Evolutionary conservation across 2,888 invertebrate species (phyloP).

Genomic region (Hirtodrosophila trivittata): DNA sequence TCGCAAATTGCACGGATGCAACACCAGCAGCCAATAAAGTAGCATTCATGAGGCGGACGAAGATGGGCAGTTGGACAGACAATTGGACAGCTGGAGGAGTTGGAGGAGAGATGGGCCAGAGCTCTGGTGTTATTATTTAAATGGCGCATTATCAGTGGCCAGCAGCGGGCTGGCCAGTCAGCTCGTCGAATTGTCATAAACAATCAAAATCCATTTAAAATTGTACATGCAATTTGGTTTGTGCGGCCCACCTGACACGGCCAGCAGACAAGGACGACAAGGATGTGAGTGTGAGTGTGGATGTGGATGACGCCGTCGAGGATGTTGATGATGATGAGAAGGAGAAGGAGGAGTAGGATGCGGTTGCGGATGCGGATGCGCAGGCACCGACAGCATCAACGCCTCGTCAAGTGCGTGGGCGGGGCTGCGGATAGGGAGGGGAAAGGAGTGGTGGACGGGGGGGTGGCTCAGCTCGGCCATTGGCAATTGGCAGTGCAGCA

Average conservation of each 20-base stretch:
- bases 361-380: slow-evolving; percentile 28
- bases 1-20: slow-evolving; percentile 58
- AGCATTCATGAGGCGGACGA: slow-evolving; percentile 5
- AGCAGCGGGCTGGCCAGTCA: slow-evolving; percentile 70
- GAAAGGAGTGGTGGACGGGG: no score
- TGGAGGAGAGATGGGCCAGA: slow-evolving; percentile 1
- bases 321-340: no score
- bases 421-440: slow-evolving; percentile 19
- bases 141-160: slow-evolving; percentile 76
- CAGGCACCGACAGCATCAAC: slow-evolving; percentile 72
- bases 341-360: slow-evolving; percentile 9
- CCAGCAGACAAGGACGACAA: slow-evolving; percentile 21
- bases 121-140: slow-evolving; percentile 68
- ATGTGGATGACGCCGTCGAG: neutral
- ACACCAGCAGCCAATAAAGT: slow-evolving; percentile 3
- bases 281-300: slow-evolving; percentile 9
- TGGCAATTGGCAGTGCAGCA: slow-evolving; percentile 49
- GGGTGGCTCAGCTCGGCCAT: slow-evolving; percentile 38
- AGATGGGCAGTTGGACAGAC: neutral
- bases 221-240: slow-evolving; percentile 75
- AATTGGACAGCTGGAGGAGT: neutral
- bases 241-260: slow-evolving; percentile 43
- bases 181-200: slow-evolving; percentile 78
- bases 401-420: slow-evolving; percentile 71
- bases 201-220: slow-evolving; percentile 83